Percentiles rank a stretch among this genome's conserved stretches.
Evolutionary conservation across 2,888 invertebrate genomes (phyloP).

Genomic region (Atethmia centrago): DNA sequence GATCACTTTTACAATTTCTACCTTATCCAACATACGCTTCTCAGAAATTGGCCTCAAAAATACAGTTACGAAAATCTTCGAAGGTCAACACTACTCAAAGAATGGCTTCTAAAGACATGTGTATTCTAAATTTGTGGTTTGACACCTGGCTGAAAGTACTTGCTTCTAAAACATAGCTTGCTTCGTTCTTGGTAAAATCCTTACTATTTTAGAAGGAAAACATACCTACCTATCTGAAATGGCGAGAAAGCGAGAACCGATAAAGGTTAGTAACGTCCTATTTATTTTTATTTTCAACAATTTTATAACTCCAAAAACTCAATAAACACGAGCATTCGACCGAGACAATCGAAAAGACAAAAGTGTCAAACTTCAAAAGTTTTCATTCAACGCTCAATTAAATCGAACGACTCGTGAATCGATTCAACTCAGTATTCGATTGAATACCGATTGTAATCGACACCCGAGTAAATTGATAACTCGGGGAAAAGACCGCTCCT

Average conservation of each 20-base stretch:
- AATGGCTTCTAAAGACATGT: slow-evolving; percentile 12
- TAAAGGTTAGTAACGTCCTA: not conserved
- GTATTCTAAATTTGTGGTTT: slow-evolving; percentile 32
- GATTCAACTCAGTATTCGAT: slow-evolving; percentile 70
- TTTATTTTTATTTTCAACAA: not conserved
- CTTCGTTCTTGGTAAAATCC: slow-evolving; percentile 1
- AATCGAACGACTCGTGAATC: slow-evolving; percentile 61
- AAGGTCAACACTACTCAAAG: slow-evolving; percentile 1
- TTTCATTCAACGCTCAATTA: slow-evolving; percentile 74
- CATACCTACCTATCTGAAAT: too few relatives aligned
- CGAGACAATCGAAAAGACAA: slow-evolving; percentile 53
- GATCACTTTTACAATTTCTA: not conserved
- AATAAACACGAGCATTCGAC: slow-evolving; percentile 10
- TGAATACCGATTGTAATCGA: slow-evolving; percentile 76
- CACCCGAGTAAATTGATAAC: slow-evolving; percentile 69
- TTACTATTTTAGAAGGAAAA: not conserved
- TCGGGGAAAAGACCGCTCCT: slow-evolving; percentile 64
- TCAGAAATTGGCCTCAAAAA: not conserved
- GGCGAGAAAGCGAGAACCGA: not conserved
- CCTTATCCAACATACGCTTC: not conserved
- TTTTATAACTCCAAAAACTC: not conserved
- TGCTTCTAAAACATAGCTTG: slow-evolving; percentile 42
- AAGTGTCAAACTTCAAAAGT: slow-evolving; percentile 70
- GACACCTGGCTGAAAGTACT: slow-evolving; percentile 43
- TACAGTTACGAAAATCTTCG: not conserved